Evolutionary conservation across 2,888 invertebrate species (phyloP).

Genomic region (Automeris io): DNA sequence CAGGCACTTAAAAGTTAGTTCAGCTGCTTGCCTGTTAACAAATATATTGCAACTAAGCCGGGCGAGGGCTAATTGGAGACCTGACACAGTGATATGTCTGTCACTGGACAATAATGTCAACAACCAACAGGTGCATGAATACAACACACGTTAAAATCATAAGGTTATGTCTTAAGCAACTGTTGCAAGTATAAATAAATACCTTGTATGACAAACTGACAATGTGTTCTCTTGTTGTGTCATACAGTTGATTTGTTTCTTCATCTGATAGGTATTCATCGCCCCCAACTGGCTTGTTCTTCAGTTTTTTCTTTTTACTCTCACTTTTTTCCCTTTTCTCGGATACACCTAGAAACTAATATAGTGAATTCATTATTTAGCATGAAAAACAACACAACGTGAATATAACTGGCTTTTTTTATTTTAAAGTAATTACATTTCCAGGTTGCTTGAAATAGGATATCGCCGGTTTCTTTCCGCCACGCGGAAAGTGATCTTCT

Average conservation of each 20-base stretch:
- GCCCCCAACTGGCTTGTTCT: conserved; percentile 54
- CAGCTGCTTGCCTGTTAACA: too few species aligned
- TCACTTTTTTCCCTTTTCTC: conserved; percentile 58
- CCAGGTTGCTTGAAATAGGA: conserved; percentile 62
- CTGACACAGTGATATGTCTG: too few species aligned
- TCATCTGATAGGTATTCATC: conserved; percentile 68
- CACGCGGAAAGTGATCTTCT: conserved; percentile 77
- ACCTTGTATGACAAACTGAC: conserved; percentile 4
- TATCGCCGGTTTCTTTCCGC: conserved; percentile 67
- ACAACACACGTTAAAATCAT: too few species aligned
- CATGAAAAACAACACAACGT: not conserved
- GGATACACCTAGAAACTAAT: conserved; percentile 56
- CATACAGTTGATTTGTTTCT: conserved; percentile 38
- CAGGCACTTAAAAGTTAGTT: too few species aligned
- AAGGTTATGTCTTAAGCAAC: too few species aligned
- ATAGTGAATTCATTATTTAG: conserved; percentile 7
- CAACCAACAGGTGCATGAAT: too few species aligned
- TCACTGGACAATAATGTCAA: too few species aligned
- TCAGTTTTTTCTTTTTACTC: conserved; percentile 52
- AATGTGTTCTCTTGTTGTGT: conserved; percentile 23
- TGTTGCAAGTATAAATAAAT: not conserved
- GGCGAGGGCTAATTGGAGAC: too few species aligned
- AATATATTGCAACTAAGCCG: too few species aligned
- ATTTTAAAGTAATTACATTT: conserved; percentile 40
- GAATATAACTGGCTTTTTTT: not conserved